Conservation (phyloP, 2,113 vertebrate species). For the Hemibagrus wyckioides region DNA sequence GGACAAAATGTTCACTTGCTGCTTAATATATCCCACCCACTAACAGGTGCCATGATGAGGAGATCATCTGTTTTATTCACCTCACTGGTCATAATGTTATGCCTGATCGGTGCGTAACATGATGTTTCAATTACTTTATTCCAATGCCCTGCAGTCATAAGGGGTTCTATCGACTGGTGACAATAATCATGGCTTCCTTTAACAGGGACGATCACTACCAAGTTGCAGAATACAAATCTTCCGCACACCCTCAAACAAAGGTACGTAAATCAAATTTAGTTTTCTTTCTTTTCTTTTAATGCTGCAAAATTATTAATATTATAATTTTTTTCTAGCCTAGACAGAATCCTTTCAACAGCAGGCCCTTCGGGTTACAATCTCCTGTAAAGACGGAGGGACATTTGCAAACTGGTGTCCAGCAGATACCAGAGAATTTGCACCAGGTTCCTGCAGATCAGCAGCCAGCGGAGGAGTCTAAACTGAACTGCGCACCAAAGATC, state of each 20-base stretch:
- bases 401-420: conserved; percentile 66
- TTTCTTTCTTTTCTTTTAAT: conserved; percentile 8
- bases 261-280: conserved; percentile 50
- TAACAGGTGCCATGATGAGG: too few species aligned
- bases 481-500: neutral
- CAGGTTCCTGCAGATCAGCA: neutral
- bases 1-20: too few species aligned
- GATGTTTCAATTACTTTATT: neutral
- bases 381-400: conserved; percentile 38
- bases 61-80: too few species aligned
- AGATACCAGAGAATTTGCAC: conserved; percentile 1
- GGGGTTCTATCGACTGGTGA: neutral
- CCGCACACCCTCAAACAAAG: conserved; percentile 55
- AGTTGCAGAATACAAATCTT: conserved; percentile 9
- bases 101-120: too few species aligned
- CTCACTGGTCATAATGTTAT: too few species aligned
- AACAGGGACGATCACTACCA: conserved; percentile 32
- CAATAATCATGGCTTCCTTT: neutral
- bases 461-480: neutral
- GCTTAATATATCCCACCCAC: too few species aligned
- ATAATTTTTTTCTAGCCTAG: conserved; percentile 71
- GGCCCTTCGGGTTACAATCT: conserved; percentile 42
- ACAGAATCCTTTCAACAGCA: conserved; percentile 86
- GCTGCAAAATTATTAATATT: neutral
- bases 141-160: neutral